These are phyloP conservation scores for Poeciliopsis presidionis DNA, from an alignment of 2,797 vertebrate genomes.

Conservation along the genomic window DNA sequence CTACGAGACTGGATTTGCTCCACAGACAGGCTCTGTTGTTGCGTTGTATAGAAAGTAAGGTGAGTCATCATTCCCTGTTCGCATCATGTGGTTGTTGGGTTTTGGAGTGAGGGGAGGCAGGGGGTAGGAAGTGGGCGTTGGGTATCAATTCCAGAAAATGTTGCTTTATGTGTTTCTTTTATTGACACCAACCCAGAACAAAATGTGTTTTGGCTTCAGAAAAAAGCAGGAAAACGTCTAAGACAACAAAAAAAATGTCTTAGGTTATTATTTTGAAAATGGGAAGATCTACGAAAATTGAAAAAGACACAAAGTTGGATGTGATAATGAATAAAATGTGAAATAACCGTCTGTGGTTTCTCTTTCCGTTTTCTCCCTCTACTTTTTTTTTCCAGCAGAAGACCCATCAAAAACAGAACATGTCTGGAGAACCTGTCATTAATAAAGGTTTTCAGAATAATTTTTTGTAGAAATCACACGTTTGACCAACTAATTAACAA, in stretches of 20 bases:
- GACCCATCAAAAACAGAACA: neutral
- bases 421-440: slow-evolving; percentile 15
- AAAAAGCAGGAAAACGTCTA: slow-evolving; percentile 38
- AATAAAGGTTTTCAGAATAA: slow-evolving; percentile 10
- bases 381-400: slow-evolving; percentile 13
- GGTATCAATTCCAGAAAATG: slow-evolving; percentile 30
- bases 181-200: slow-evolving; percentile 34
- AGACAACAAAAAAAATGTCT: slow-evolving; percentile 49
- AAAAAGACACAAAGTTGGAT: slow-evolving; percentile 19
- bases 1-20: neutral
- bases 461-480: neutral
- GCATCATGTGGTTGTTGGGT: slow-evolving; percentile 37
- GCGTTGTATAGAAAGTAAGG: slow-evolving; percentile 36
- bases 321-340: slow-evolving; percentile 60
- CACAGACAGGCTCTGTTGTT: neutral
- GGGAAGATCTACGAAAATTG: slow-evolving; percentile 4
- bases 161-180: slow-evolving; percentile 49
- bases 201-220: slow-evolving; percentile 46
- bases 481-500: neutral
- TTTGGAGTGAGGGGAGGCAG: too few species aligned
- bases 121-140: neutral
- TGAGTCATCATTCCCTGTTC: slow-evolving; percentile 29
- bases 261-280: slow-evolving; percentile 37
- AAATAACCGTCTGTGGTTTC: slow-evolving; percentile 19
- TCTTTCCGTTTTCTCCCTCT: neutral